These are phyloP conservation scores for Parotia lawesii DNA, from an alignment of 2,113 vertebrate genomes.

Conservation along the genomic window DNA sequence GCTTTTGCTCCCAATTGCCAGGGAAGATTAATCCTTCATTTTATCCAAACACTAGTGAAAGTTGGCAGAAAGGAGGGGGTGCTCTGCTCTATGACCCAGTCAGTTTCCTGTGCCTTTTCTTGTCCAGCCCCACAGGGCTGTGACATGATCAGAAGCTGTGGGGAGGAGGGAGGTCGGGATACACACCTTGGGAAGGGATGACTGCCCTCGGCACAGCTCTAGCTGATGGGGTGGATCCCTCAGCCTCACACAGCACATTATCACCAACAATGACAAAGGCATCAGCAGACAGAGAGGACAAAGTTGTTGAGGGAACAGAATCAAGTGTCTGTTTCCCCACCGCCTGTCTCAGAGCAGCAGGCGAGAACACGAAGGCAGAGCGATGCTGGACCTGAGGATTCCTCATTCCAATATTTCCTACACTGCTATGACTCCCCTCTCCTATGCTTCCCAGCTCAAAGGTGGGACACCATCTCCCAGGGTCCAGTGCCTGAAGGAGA, in stretches of 20 bases:
- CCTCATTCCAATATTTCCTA: neutral
- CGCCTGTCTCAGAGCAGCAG: neutral
- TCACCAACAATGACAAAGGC: neutral
- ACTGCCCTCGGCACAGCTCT: neutral
- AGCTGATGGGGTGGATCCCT: neutral
- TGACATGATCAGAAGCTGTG: neutral
- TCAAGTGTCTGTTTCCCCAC: rapidly evolving
- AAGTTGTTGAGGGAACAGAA: neutral
- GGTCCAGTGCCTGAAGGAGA: neutral
- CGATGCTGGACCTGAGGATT: rapidly evolving
- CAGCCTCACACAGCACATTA: neutral
- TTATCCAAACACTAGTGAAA: neutral
- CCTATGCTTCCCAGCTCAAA: neutral
- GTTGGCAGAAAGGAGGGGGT: rapidly evolving
- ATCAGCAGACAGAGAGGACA: neutral
- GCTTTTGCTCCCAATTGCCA: neutral
- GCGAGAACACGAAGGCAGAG: neutral
- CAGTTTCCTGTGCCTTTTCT: neutral
- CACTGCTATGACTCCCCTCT: neutral
- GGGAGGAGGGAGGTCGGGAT: neutral
- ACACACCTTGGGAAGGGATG: neutral
- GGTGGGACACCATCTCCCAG: neutral
- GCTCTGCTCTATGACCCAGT: neutral
- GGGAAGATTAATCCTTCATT: neutral
- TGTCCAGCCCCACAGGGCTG: neutral